These are phyloP conservation scores for Pantelozetes paolii DNA, from an alignment of 2,888 invertebrate genomes.

Conservation along the genomic window DNA sequence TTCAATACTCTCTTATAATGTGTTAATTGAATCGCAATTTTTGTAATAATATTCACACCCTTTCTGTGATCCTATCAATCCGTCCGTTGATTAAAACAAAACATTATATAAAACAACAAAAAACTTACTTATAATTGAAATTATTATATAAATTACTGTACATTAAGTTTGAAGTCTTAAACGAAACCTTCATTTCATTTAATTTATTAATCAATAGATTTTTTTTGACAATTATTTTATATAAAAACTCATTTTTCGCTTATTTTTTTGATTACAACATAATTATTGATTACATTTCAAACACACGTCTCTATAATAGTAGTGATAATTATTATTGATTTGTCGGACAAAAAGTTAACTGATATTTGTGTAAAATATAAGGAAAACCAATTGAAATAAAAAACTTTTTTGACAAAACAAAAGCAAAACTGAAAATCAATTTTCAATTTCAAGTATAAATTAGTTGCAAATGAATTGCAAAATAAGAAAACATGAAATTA, in stretches of 20 bases:
- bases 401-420: neutral
- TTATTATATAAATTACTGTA: slow-evolving; percentile 1
- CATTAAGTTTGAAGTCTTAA: neutral
- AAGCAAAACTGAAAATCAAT: neutral
- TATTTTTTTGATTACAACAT: slow-evolving; percentile 1
- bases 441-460: slow-evolving; percentile 12
- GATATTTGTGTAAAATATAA: neutral
- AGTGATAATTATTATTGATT: neutral
- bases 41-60: slow-evolving; percentile 2
- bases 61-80: slow-evolving; percentile 33
- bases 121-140: slow-evolving; percentile 8
- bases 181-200: neutral
- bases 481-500: neutral
- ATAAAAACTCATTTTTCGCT: neutral
- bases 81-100: slow-evolving; percentile 27
- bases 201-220: slow-evolving; percentile 30
- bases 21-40: neutral
- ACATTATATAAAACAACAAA: slow-evolving; percentile 11
- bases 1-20: neutral
- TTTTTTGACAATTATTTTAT: neutral
- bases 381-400: neutral
- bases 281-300: neutral
- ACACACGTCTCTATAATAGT: neutral
- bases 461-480: neutral
- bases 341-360: neutral